Evolutionary conservation across 2,113 vertebrate species (phyloP), one percentile per base, ranked within the genome.

Genomic region (Leptobrachium ailaonicum): DNA sequence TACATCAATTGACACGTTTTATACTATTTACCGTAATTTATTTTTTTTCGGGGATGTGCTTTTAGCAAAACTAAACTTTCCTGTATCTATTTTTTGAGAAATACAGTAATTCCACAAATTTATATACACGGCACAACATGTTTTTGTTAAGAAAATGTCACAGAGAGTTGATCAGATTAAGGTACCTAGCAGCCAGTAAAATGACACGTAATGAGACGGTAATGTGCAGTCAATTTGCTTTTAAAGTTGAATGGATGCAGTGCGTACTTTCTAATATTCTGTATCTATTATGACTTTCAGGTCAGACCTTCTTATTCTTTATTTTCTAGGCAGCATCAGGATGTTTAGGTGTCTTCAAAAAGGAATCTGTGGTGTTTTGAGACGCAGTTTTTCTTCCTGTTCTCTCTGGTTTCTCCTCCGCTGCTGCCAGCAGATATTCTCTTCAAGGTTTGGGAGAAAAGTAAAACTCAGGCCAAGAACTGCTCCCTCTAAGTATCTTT

Each of bases 171-270:
- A 44, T 69, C 41, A 12, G 50, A 50, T 12, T 43, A 14, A 12
- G 64, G 67, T 69, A 60, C 75, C 54, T 68, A 53, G 66, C 75
- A 77, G 45, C 41, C 42, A 3, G 66, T 8, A 41, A 68, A 77
- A 77, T 77, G 53, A 77, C 64, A 44, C 5, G 64, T 69, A 77
- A 77, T 77, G 66, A 77, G 75, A 69, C 41, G 9, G 75, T 77
- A 77, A 77, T 77, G 75, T 58, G 53, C 40, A 47, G 75, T 56
- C 66, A 67, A 76, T 76, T 76, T 68, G 14, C 64, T 58, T 41
- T 60, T 50, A 45, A 60, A 64, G 20, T 64, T 43, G 43, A 64
- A 41, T 76, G 75, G 20, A 50, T n/a, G 6, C 1, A 10, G 47
- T 66, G 54, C 41, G 53, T 13, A 58, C 66, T 66, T 69, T 66